Evolutionary conservation across 2,797 vertebrate genomes (phyloP).

Genomic region (Schizopygopsis malacanthus): DNA sequence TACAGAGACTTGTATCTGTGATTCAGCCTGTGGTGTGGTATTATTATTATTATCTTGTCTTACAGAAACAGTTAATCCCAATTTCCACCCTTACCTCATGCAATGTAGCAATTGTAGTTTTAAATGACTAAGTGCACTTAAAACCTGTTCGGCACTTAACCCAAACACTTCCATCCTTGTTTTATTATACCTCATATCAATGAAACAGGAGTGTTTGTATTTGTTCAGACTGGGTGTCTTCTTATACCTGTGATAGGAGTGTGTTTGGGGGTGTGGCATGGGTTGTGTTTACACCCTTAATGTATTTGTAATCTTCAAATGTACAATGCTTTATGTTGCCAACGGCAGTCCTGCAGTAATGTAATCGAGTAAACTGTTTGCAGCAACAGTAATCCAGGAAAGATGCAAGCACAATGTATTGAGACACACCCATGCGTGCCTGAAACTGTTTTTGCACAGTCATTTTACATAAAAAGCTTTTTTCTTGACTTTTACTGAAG

Average conservation of each 20-base stretch:
- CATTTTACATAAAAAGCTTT: background rate
- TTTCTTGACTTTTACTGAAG: background rate
- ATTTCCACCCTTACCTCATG: background rate
- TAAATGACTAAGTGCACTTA: conserved; percentile 1
- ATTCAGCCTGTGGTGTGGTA: background rate
- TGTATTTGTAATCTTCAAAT: conserved; percentile 6
- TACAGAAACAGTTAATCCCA: background rate
- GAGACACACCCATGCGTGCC: background rate
- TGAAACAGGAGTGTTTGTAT: background rate
- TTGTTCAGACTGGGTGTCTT: conserved; percentile 11
- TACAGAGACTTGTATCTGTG: background rate
- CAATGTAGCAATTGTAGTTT: conserved; percentile 17
- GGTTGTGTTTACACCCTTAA: background rate
- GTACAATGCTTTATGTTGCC: background rate
- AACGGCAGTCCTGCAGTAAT: background rate
- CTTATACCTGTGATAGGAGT: background rate
- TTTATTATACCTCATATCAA: background rate
- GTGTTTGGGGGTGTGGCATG: background rate
- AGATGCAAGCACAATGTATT: background rate
- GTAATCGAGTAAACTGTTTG: background rate
- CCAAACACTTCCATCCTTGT: conserved; percentile 1
- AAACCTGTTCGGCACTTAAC: background rate
- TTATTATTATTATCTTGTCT: background rate
- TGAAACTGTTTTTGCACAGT: background rate
- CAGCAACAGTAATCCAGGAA: background rate